A percentile compares a stretch with the other conserved stretches of the same genome.
Evolutionary conservation across 2,797 vertebrate genomes (phyloP).

Genomic region (Silurus aristotelis): DNA sequence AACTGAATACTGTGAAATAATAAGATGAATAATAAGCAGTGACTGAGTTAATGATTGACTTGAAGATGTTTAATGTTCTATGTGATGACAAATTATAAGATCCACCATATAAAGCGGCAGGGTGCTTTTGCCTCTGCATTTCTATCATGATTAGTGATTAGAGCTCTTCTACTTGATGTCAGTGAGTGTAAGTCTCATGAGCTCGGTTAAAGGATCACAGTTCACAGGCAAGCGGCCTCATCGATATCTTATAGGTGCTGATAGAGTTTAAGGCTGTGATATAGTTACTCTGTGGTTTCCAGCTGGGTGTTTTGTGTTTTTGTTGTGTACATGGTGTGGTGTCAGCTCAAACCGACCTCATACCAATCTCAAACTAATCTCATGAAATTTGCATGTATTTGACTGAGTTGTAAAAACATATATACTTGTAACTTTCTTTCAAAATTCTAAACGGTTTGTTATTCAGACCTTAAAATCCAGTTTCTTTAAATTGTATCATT

Average conservation of each 20-base stretch:
- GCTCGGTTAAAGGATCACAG: conserved; percentile 60
- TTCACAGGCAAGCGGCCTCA: conserved; percentile 24
- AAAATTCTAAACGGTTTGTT: background rate
- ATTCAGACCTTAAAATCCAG: background rate
- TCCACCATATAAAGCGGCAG: background rate
- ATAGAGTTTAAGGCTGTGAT: conserved; percentile 60
- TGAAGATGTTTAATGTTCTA: background rate
- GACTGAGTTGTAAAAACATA: background rate
- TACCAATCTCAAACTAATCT: too few relatives aligned
- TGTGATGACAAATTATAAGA: background rate
- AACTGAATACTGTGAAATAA: background rate
- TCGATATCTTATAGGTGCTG: conserved; percentile 13
- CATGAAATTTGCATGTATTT: background rate
- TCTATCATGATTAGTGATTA: conserved; percentile 1
- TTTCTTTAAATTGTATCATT: background rate
- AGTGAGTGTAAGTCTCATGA: conserved; percentile 47
- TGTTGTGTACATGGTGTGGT: background rate
- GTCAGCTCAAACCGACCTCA: background rate
- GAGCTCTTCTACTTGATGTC: conserved; percentile 18
- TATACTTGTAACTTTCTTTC: background rate
- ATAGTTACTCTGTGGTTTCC: conserved; percentile 65
- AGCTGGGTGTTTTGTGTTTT: conserved; percentile 40
- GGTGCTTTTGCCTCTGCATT: background rate
- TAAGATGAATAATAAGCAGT: background rate
- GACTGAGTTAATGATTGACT: background rate